Evolutionary conservation across 2,797 vertebrate species (phyloP).

Genomic region (Sebastes miniatus): DNA sequence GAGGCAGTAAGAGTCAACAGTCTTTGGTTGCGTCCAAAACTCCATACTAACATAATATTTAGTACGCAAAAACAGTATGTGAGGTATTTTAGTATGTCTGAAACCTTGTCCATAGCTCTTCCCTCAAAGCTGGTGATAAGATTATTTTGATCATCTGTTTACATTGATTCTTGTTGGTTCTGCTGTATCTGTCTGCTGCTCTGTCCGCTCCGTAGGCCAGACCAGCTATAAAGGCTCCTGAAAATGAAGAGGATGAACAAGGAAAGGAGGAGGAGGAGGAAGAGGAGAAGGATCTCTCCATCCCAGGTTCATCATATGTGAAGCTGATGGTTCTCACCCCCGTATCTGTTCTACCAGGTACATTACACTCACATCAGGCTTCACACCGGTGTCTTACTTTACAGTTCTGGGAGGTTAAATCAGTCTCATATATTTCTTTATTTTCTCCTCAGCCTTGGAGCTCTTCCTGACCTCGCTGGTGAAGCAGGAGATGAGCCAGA

Average conservation of each 20-base stretch:
- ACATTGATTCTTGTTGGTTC: not conserved
- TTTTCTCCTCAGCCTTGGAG: slow-evolving; percentile 82
- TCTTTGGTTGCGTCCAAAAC: fast-evolving
- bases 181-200: not conserved
- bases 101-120: no score
- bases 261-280: slow-evolving; percentile 75
- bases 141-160: not conserved
- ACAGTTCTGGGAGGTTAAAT: not conserved
- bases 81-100: no score
- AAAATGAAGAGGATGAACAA: slow-evolving; percentile 62
- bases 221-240: slow-evolving; percentile 69
- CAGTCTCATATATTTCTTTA: not conserved
- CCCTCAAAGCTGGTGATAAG: fast-evolving
- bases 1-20: slow-evolving; percentile 80
- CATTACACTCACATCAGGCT: fast-evolving
- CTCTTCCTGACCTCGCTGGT: slow-evolving; percentile 88
- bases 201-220: slow-evolving; percentile 78
- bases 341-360: slow-evolving; percentile 86
- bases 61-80: no score
- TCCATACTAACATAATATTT: no score
- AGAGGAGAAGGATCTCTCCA: slow-evolving; percentile 81
- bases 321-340: slow-evolving; percentile 85
- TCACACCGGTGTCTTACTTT: not conserved
- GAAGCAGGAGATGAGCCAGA: slow-evolving; percentile 92
- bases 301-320: slow-evolving; percentile 90